Base-by-base conservation (phyloP, 2,797 vertebrate species). In the Megalops cyprinoides region DNA sequence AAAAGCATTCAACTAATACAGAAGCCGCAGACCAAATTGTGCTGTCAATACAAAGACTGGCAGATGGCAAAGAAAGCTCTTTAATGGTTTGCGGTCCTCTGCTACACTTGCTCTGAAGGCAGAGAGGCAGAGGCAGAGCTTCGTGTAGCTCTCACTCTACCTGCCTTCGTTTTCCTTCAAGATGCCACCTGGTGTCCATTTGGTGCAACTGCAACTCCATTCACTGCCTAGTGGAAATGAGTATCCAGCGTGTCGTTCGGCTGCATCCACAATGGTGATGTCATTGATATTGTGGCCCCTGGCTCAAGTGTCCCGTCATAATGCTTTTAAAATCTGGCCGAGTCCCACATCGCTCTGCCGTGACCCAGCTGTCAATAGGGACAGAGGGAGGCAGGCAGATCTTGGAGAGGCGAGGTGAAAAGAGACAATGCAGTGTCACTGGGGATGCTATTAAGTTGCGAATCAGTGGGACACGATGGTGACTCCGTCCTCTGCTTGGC, bases 41-140 rank as follows among this genome's bases (percentile, higher is more conserved):
- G 78, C 31, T 79, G 78, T 79, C 31, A 31, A 51, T 65, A 39
- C 9, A 34, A 42, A 39, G 39, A 78, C 69, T 44, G 58, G 78
- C 65, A 37, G 28, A 8, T 51, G 49, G 49, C 49, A 8, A 51
- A 15, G 49, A 51, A 51, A 8, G 49, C 49, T 51, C 7, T 42
- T 69, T 69, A 5, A 39, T 18, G 18, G 65, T 20, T 31, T 65
- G 25, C 18, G 14, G 4, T 37, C 31, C 15, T 69, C 34, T 23
- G 14, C 34, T 42, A 20, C 67, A 8, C 37, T 15, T 71, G 37
- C 23, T 46, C 4, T 48, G 25, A 25, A n/a, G 37, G 8, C n/a
- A 10, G 18, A 46, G 23, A 28, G 73, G 14, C 42, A 74, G 10
- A 42, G 28, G 14, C 73, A 23, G 65, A 42, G 39, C 42, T 69